These are phyloP conservation scores for Toxotes chatareus DNA, from an alignment of 2,113 vertebrate species.

Conservation along the genomic window DNA sequence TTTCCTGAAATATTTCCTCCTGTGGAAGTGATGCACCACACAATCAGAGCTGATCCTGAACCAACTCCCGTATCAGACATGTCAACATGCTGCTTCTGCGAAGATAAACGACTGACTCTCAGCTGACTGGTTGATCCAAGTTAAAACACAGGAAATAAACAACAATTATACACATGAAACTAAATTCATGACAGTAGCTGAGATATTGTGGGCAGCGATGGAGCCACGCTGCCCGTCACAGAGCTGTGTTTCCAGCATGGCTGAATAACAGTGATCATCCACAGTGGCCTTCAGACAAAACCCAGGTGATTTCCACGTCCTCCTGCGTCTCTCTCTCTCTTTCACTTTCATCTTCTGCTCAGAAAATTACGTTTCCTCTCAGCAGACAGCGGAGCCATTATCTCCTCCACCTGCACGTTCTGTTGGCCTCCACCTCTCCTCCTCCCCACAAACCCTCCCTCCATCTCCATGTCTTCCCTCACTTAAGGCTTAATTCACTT, in stretches of 20 bases:
- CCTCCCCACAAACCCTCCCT: slow-evolving; percentile 22
- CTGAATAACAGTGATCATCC: not conserved
- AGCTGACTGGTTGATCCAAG: too few species aligned
- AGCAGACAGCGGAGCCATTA: slow-evolving; percentile 48
- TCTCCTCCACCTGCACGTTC: slow-evolving; percentile 42
- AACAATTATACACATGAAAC: too few species aligned
- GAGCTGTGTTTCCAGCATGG: not conserved
- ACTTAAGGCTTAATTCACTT: slow-evolving; percentile 53
- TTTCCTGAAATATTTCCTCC: too few species aligned
- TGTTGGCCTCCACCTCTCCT: slow-evolving; percentile 13
- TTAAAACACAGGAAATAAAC: too few species aligned
- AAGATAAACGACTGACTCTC: too few species aligned
- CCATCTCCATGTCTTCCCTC: slow-evolving; percentile 33
- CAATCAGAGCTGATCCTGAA: too few species aligned
- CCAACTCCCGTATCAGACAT: too few species aligned
- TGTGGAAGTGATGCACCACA: too few species aligned
- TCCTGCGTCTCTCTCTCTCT: not conserved
- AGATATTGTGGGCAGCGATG: too few species aligned
- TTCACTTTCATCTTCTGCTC: slow-evolving; percentile 32
- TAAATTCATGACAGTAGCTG: too few species aligned
- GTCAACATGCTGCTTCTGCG: too few species aligned
- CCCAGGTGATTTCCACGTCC: not conserved
- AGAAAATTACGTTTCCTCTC: slow-evolving; percentile 53
- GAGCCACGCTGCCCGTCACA: too few species aligned
- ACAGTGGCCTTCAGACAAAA: not conserved